These are phyloP conservation scores for Euplagia quadripunctaria DNA, from an alignment of 2,888 invertebrate species.

Conservation along the genomic window DNA sequence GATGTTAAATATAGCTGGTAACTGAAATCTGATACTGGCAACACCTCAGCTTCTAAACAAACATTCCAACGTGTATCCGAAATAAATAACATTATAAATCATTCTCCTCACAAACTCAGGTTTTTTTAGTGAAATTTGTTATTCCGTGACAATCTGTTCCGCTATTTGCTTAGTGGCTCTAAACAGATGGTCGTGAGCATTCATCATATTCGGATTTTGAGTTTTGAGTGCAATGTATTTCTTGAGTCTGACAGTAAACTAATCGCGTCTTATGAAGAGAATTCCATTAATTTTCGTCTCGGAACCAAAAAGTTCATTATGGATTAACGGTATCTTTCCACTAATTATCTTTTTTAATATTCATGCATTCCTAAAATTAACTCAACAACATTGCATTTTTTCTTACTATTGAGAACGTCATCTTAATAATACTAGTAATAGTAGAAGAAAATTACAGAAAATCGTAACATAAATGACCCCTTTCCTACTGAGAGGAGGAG, in stretches of 20 bases:
- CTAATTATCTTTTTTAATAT: background rate
- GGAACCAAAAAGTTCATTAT: constrained; percentile 37
- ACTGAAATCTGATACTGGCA: constrained; percentile 68
- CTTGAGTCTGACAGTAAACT: constrained; percentile 64
- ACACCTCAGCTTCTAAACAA: constrained; percentile 66
- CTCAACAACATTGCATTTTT: background rate
- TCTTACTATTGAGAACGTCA: background rate
- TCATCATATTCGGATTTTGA: constrained; percentile 78
- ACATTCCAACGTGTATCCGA: constrained; percentile 81
- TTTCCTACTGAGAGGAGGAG: too few species aligned
- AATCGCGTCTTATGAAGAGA: constrained; percentile 56
- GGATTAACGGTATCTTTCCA: constrained; percentile 9
- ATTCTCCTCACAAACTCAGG: constrained; percentile 69
- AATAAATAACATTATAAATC: constrained; percentile 86
- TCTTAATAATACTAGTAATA: too few species aligned
- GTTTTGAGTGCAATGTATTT: constrained; percentile 64
- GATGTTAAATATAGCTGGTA: constrained; percentile 54
- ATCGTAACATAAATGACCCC: too few species aligned
- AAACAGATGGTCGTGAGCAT: constrained; percentile 80
- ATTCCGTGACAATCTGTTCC: constrained; percentile 86
- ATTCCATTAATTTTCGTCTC: constrained; percentile 57
- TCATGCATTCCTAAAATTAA: background rate
- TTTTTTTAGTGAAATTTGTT: constrained; percentile 82
- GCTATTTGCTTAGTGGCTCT: constrained; percentile 84
- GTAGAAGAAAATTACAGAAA: too few species aligned